A percentile compares a stretch with the other conserved stretches of the same genome.
Conservation (phyloP, 2,113 vertebrate species). For the Prionailurus bengalensis region DNA sequence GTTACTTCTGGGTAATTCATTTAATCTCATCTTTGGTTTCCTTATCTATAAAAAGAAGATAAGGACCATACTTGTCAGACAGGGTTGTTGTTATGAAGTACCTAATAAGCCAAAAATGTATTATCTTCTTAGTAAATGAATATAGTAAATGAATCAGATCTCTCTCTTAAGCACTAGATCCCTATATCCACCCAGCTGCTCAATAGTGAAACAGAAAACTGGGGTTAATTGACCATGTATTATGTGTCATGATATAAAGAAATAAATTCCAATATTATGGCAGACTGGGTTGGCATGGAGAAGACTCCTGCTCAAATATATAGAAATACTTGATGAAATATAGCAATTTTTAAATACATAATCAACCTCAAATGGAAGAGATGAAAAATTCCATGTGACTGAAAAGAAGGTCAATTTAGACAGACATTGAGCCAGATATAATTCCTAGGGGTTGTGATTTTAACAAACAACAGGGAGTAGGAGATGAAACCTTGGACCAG, state of each 20-base stretch:
- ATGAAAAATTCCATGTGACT: background rate
- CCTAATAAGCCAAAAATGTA: background rate
- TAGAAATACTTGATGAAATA: background rate
- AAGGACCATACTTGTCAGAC: background rate
- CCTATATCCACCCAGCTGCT: background rate
- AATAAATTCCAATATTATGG: background rate
- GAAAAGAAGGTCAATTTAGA: background rate
- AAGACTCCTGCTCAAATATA: background rate
- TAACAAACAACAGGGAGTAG: background rate
- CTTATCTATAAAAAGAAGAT: background rate
- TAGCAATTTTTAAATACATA: background rate
- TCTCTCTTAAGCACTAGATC: background rate
- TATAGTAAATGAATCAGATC: background rate
- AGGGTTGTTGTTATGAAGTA: background rate
- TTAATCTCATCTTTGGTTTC: conserved; percentile 27
- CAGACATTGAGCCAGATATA: background rate
- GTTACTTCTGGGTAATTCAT: background rate
- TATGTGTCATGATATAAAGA: background rate
- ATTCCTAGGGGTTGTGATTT: background rate
- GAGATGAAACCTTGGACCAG: background rate
- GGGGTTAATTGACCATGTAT: background rate
- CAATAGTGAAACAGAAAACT: background rate
- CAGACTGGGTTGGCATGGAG: background rate
- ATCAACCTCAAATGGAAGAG: background rate
- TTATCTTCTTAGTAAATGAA: background rate